Evolutionary conservation across 2,888 invertebrate genomes (phyloP).

Genomic region (Meghimatium bilineatum): DNA sequence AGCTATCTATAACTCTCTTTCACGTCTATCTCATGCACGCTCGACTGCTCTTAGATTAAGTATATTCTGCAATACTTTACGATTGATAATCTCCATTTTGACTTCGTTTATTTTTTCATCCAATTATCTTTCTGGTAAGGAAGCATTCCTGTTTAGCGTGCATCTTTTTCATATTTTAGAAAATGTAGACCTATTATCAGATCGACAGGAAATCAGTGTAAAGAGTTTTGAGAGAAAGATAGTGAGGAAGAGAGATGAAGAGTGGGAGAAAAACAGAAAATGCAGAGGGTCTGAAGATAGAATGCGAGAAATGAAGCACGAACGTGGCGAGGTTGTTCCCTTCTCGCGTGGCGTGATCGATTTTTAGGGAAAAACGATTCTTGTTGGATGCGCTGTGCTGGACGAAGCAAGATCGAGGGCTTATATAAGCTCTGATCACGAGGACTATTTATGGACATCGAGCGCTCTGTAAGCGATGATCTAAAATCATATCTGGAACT

Average conservation of each 20-base stretch:
- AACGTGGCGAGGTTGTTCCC: background rate
- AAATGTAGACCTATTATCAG: too few species aligned
- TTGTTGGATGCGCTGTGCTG: background rate
- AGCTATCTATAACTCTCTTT: too few species aligned
- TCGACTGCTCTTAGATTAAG: too few species aligned
- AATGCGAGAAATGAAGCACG: background rate
- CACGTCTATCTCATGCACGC: too few species aligned
- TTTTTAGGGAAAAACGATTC: background rate
- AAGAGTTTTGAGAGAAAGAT: background rate
- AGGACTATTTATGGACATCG: background rate
- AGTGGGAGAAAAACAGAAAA: background rate
- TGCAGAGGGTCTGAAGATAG: background rate
- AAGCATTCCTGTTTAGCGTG: too few species aligned
- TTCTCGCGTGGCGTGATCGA: background rate
- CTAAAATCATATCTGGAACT: background rate
- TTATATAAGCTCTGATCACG: conserved; percentile 3
- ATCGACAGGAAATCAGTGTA: background rate
- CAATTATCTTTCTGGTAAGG: too few species aligned
- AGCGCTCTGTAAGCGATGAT: background rate
- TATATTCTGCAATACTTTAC: too few species aligned
- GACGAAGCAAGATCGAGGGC: background rate
- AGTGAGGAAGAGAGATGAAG: background rate
- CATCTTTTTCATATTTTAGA: too few species aligned
- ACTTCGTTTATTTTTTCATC: too few species aligned
- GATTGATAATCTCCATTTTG: too few species aligned